phyloP scores from a whole-genome alignment of 1,140 invertebrate genomes.

The Paramacrobiotus metropolitanus region DNA sequence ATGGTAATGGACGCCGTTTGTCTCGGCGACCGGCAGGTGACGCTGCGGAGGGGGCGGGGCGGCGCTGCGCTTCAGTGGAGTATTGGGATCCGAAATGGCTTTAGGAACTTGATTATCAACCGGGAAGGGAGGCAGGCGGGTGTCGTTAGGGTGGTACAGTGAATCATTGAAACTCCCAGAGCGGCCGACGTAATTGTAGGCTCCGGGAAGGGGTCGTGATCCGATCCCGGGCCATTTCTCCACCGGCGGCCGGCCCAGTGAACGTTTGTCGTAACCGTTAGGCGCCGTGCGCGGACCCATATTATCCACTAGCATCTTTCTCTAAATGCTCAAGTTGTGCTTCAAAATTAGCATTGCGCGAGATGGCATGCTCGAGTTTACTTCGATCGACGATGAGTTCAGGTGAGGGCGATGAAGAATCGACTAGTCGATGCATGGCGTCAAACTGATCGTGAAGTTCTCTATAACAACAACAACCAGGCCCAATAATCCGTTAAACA shows the following conservation, averaged over 20 bases:
- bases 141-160: background rate
- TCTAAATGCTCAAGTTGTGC: background rate
- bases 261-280: too few relatives aligned
- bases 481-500: too few relatives aligned
- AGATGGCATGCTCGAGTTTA: background rate
- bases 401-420: background rate
- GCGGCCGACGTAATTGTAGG: background rate
- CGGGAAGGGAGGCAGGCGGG: background rate
- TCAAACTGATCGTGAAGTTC: background rate
- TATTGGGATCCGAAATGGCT: background rate
- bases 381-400: background rate
- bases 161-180: background rate
- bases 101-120: background rate
- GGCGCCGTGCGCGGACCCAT: background rate
- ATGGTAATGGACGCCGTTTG: background rate
- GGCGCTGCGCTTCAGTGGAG: background rate
- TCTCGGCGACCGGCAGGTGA: background rate
- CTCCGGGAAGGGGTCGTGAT: too few relatives aligned
- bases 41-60: too few relatives aligned
- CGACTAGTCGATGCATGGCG: background rate
- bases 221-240: too few relatives aligned
- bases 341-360: background rate
- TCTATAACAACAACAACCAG: too few relatives aligned
- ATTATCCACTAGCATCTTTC: background rate
- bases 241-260: too few relatives aligned